Conservation (phyloP, 2,888 invertebrate genomes). For the Drosophila longiperda region DNA sequence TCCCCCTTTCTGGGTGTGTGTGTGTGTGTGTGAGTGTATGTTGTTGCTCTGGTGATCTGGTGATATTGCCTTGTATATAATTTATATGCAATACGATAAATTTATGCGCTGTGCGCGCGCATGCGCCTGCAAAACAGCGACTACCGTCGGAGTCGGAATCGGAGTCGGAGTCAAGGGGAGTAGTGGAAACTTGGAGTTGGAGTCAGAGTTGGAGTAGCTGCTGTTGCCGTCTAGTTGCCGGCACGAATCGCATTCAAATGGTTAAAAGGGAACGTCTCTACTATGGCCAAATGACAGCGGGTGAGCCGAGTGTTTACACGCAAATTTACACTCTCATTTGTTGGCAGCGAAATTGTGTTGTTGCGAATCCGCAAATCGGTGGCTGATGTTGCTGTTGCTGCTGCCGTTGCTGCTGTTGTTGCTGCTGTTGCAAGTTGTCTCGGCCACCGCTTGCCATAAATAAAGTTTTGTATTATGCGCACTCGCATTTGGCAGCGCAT, state of each 20-base stretch:
- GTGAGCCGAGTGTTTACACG: slow-evolving; percentile 85
- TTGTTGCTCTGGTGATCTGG: slow-evolving; percentile 60
- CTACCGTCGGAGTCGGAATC: slow-evolving; percentile 36
- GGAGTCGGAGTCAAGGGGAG: not conserved
- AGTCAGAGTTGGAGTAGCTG: slow-evolving; percentile 23
- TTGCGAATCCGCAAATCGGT: slow-evolving; percentile 56
- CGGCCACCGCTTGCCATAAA: slow-evolving; percentile 70
- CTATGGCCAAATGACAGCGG: slow-evolving; percentile 81
- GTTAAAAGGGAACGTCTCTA: slow-evolving; percentile 65
- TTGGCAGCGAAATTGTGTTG: slow-evolving; percentile 75
- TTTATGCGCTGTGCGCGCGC: slow-evolving; percentile 77
- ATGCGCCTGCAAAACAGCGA: slow-evolving; percentile 62
- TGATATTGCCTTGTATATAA: slow-evolving; percentile 83
- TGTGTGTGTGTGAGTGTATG: slow-evolving; percentile 17
- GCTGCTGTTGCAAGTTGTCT: slow-evolving; percentile 51
- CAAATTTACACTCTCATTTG: slow-evolving; percentile 85
- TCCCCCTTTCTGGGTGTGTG: slow-evolving; percentile 6
- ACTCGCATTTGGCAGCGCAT: slow-evolving; percentile 77
- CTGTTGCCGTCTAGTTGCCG: slow-evolving; percentile 44
- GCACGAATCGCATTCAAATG: slow-evolving; percentile 48
- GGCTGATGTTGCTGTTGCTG: slow-evolving; percentile 54
- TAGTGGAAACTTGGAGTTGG: not conserved
- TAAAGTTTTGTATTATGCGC: slow-evolving; percentile 78
- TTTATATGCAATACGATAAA: slow-evolving; percentile 80
- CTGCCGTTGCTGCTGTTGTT: slow-evolving; percentile 44